Conservation (phyloP, 1,140 invertebrate genomes). For the Caligus rogercresseyi region DNA sequence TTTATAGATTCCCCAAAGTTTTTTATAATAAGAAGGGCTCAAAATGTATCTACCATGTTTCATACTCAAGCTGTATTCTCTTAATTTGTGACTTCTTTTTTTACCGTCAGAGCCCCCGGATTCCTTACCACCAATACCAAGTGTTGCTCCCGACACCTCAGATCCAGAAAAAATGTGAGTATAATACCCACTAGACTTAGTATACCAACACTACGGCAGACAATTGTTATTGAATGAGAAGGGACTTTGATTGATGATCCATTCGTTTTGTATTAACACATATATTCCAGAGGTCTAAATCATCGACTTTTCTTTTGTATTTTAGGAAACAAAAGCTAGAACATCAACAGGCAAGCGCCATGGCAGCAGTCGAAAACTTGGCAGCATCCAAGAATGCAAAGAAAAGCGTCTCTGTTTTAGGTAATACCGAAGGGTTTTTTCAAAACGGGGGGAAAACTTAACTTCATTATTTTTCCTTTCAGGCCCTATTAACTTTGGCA, state of each 20-base stretch:
- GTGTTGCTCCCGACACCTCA: background rate
- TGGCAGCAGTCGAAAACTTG: slow-evolving; percentile 2
- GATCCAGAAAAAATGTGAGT: background rate
- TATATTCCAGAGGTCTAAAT: too few species aligned
- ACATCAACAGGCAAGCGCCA: background rate
- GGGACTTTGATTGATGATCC: background rate
- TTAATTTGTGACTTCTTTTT: too few species aligned
- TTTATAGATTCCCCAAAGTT: too few species aligned
- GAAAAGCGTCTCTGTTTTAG: background rate
- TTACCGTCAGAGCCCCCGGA: background rate
- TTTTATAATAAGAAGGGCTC: too few species aligned
- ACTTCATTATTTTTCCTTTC: background rate
- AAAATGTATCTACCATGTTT: too few species aligned
- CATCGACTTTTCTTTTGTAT: too few species aligned
- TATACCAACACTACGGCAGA: too few species aligned
- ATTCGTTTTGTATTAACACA: background rate
- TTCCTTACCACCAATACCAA: background rate
- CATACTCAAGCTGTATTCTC: too few species aligned
- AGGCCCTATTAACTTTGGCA: slow-evolving; percentile 50
- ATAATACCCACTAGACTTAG: too few species aligned
- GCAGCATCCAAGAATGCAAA: background rate
- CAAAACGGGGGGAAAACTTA: background rate
- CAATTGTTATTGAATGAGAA: too few species aligned
- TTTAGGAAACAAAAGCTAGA: background rate
- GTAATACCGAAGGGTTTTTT: background rate